Base-by-base conservation (phyloP, 2,797 vertebrate genomes). In the Darevskia nairensis region DNA sequence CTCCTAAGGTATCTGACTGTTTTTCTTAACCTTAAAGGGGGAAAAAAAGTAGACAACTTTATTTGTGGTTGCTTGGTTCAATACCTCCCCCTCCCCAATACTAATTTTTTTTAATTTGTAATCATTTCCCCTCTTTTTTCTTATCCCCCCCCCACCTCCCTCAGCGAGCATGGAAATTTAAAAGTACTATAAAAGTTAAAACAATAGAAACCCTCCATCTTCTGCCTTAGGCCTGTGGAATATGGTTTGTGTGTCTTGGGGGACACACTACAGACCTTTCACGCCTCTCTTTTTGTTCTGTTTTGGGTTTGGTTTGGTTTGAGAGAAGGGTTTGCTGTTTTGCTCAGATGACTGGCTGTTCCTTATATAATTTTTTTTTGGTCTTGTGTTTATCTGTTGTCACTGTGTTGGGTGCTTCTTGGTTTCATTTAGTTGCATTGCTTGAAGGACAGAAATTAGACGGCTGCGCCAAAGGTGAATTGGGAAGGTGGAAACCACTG, bases 271-370 rank as follows among this genome's bases (percentile, higher is more conserved):
- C 10, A 50, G 55, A 35, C 41, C 50, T 72, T 46, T 64, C 75
- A 19, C 84, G 39, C 69, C 61, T 69, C 71, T 61, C 66, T 61
- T 74, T 79, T 64, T 23, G 72, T 80, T 75, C 69, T 80, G 39
- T 85, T 84, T 85, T 74, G 68, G 69, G 69, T 75, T 75, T 81
- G 55, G 83, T 39, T 66, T 17, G n/a, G n/a, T n/a, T n/a, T n/a
- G n/a, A 85, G 75, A 66, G 83, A 68, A 85, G 72, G 71, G 69
- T 41, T 85, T n/a, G 71, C 79, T 50, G 78, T 55, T 75, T 88
- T 88, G 61, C 41, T 79, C 75, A 72, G 87, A 78, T 41, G 81
- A 78, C 81, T 89, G 69, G 88, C 83, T 89, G 83, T 81, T 80
- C 78, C 71, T 89, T 80, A 85, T 76, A 59, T 55, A 50, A 50